Base-by-base conservation (phyloP, 1,140 invertebrate genomes). In the Berghia stephanieae region DNA sequence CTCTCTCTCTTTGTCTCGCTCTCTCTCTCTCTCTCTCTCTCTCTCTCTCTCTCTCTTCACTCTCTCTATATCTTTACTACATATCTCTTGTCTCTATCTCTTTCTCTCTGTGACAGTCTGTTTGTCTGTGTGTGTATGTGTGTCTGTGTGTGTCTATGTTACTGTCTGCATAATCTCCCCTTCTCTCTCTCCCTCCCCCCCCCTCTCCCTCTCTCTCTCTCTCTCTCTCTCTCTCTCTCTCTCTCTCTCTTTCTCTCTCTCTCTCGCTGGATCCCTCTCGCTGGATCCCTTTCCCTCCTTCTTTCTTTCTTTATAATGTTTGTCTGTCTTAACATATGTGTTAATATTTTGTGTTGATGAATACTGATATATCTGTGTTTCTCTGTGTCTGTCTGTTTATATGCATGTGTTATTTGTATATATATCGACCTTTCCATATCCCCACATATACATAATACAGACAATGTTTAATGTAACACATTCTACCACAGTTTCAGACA, bases 151-250 rank as follows among this genome's bases (percentile, higher is more conserved):
- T 55, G 34, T 55, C 70, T 55, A 34, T 36, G 42, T 57, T 46
- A 46, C 42, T 52, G 42, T 57, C 70, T 72, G 42, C 31, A 40
- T 57, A 18, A 46, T 46, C 52, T 46, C 49, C 70, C 52, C 43
- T 3, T 24, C 49, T 16, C 42, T 1, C 31, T 27, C 66, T 44
- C 44, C 34, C 42, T 0, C 46, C 44, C 38, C 31, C 16, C 38
- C 21, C 27, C 18, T 1, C n/a, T 69, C 40, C 42, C 43, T 43
- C 40, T 42, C n/a, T 73, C 55, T 52, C 38, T 38, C 67, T 31
- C 13, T 70, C 43, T 36, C 66, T 43, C 52, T 52, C 66, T 27
- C 49, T 40, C 34, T 76, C 55, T 5, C 43, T 63, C 57, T 6
- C 43, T 49, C 44, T 31, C 4, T 24, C 42, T 38, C 43, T 69